A percentile compares a stretch with the other conserved stretches of the same genome.
Conservation (phyloP, 2,888 invertebrate species). For the Epinotia demarniana region DNA sequence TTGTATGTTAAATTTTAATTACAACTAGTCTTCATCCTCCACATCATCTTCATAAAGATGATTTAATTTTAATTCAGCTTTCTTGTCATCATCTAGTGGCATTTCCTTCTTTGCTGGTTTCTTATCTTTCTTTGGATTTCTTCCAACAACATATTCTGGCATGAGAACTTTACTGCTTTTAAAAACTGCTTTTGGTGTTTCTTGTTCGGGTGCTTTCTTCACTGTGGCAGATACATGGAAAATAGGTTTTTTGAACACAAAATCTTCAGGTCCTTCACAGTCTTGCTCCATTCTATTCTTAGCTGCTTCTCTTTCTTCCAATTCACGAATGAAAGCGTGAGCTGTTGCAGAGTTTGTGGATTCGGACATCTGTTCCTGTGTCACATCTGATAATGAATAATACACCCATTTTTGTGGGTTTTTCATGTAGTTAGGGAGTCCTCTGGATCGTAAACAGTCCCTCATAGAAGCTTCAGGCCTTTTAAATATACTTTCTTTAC, state of each 20-base stretch:
- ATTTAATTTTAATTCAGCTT: constrained; percentile 72
- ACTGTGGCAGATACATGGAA: constrained; percentile 69
- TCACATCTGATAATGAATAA: constrained; percentile 91
- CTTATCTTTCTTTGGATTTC: constrained; percentile 81
- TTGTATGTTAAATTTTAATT: constrained; percentile 7
- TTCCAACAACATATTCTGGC: constrained; percentile 93
- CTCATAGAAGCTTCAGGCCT: constrained; percentile 87
- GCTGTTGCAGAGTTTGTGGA: constrained; percentile 91
- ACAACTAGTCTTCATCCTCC: constrained; percentile 46
- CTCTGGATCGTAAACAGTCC: constrained; percentile 81
- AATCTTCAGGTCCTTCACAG: constrained; percentile 58
- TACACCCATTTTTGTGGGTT: constrained; percentile 93
- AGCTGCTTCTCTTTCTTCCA: constrained; percentile 82
- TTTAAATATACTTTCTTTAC: constrained; percentile 92
- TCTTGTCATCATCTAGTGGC: constrained; percentile 54
- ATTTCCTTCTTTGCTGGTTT: constrained; percentile 54
- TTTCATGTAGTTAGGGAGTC: constrained; percentile 81
- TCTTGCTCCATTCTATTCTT: constrained; percentile 60
- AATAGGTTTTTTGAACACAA: constrained; percentile 75
- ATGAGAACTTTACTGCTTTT: constrained; percentile 89
- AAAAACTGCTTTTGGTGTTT: constrained; percentile 76
- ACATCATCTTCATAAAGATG: constrained; percentile 78
- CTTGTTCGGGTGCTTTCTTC: constrained; percentile 55
- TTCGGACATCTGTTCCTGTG: constrained; percentile 90
- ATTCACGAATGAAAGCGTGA: constrained; percentile 88